Conservation (phyloP, 30 jellyfish, hydroid and myxozoan genomes). For the Nemopilema nomurai region DNA sequence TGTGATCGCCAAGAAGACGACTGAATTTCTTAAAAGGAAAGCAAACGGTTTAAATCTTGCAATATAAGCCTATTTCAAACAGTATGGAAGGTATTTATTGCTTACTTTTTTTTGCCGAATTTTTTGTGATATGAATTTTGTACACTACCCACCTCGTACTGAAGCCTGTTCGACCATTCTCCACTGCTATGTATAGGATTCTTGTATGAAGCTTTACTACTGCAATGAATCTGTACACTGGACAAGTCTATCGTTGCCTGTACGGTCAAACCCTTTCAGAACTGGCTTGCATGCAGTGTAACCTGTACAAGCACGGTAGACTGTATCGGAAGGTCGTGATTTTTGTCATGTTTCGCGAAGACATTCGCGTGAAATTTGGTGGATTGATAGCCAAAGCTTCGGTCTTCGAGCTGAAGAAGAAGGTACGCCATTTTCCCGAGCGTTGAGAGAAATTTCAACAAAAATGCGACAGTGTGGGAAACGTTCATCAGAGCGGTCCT, state of each 20-base stretch:
- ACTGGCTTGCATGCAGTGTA: constrained; percentile 21
- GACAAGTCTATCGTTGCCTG: constrained; percentile 29
- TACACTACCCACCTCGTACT: constrained; percentile 18
- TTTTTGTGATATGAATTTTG: background rate
- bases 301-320: constrained; percentile 13
- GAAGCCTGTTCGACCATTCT: constrained; percentile 36
- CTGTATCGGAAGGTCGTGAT: background rate
- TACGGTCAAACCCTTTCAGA: constrained; percentile 65
- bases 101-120: background rate
- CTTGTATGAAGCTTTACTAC: constrained; percentile 27
- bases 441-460: constrained; percentile 2
- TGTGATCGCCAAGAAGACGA: constrained; percentile 45
- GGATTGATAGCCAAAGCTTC: background rate
- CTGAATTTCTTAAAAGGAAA: constrained; percentile 4
- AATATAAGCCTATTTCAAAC: background rate
- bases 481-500: background rate
- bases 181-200: constrained; percentile 8
- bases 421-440: constrained; percentile 56
- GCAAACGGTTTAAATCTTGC: constrained; percentile 14
- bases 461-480: background rate
- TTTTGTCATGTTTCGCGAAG: background rate
- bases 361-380: background rate
- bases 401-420: constrained; percentile 41
- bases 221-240: constrained; percentile 19
- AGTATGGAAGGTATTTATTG: constrained; percentile 32